Evolutionary conservation across 1,140 invertebrate genomes (phyloP).

Genomic region (Achroia grisella): DNA sequence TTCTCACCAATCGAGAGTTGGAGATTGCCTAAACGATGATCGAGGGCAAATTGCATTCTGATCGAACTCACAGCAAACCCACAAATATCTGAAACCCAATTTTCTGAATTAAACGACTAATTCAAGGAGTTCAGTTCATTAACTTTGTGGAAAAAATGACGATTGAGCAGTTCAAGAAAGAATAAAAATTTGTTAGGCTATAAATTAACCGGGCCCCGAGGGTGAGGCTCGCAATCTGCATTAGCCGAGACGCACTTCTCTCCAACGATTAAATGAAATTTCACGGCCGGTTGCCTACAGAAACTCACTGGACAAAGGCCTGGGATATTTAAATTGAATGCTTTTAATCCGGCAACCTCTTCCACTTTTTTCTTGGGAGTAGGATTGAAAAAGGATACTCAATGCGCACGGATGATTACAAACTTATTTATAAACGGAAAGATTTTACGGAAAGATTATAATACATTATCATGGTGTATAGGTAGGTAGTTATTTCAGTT

Average conservation of each 20-base stretch:
- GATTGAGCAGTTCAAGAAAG: slow-evolving; percentile 58
- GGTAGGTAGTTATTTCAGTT: no score
- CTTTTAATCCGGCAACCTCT: slow-evolving; percentile 50
- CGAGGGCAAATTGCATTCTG: slow-evolving; percentile 5
- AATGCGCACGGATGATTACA: no score
- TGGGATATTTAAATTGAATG: slow-evolving; percentile 64
- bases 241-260: slow-evolving; percentile 67
- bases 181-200: slow-evolving; percentile 68
- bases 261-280: slow-evolving; percentile 69
- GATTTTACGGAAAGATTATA: no score
- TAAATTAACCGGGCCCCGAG: slow-evolving; percentile 58
- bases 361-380: slow-evolving; percentile 30
- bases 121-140: slow-evolving; percentile 46
- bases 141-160: slow-evolving; percentile 47
- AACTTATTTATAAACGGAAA: no score
- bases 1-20: slow-evolving; percentile 12
- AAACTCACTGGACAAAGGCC: slow-evolving; percentile 59
- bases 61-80: background rate
- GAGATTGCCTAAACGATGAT: slow-evolving; percentile 12
- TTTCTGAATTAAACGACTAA: slow-evolving; percentile 14
- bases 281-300: slow-evolving; percentile 57
- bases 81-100: background rate
- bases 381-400: slow-evolving; percentile 4
- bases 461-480: no score
- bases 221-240: slow-evolving; percentile 62